phyloP scores from a whole-genome alignment of 2,888 invertebrate species.

The Schrankia costaestrigalis region DNA sequence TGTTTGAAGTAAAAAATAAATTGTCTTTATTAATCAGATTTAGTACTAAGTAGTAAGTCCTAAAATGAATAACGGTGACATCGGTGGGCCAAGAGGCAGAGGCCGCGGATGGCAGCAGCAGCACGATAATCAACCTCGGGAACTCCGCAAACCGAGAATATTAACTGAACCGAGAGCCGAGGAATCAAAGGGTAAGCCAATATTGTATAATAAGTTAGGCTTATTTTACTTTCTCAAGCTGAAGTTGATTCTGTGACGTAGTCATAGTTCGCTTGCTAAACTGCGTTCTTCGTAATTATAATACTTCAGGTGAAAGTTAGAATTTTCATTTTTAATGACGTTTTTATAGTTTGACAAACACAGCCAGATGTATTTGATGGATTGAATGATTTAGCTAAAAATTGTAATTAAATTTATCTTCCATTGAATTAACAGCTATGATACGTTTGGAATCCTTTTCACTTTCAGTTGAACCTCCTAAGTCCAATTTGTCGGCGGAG shows the following conservation, averaged over 20 bases:
- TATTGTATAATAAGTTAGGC: constrained; percentile 16
- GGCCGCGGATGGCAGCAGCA: constrained; percentile 77
- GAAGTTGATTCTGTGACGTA: constrained; percentile 46
- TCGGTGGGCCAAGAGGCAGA: constrained; percentile 73
- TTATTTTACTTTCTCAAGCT: constrained; percentile 41
- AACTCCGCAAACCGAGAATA: constrained; percentile 68
- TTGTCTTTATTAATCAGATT: no score
- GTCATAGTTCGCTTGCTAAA: constrained; percentile 49
- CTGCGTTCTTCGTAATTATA: constrained; percentile 56
- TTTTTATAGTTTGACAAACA: constrained; percentile 58
- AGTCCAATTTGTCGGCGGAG: constrained; percentile 77
- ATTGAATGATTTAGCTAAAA: no score
- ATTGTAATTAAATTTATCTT: no score
- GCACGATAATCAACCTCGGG: constrained; percentile 68
- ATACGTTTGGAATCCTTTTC: no score
- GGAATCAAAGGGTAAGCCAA: constrained; percentile 59
- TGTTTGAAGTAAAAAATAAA: constrained; percentile 45
- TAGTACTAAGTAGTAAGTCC: constrained; percentile 38
- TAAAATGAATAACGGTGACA: constrained; percentile 79
- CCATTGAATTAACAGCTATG: no score
- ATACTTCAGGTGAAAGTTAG: constrained; percentile 73
- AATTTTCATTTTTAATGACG: constrained; percentile 74
- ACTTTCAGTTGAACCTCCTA: constrained; percentile 63
- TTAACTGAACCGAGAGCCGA: no score
- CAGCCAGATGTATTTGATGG: constrained; percentile 42